Conservation (phyloP, 2,113 vertebrate genomes). For the Pithys albifrons region DNA sequence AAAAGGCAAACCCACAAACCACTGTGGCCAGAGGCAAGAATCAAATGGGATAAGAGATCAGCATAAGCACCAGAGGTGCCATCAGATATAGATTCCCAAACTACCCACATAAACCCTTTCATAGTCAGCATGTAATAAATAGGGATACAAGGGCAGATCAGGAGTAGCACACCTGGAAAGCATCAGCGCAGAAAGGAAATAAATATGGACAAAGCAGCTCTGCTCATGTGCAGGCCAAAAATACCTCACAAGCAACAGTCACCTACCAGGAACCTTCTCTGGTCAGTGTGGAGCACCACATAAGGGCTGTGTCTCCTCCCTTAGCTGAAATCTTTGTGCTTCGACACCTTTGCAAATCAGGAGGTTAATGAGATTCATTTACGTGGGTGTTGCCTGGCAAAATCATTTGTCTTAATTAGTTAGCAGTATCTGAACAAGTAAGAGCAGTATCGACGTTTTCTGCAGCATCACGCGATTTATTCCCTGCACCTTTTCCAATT, state of each 20-base stretch:
- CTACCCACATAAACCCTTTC: background rate
- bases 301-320: background rate
- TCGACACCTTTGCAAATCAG: background rate
- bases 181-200: background rate
- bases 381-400: background rate
- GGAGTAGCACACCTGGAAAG: background rate
- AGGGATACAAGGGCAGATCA: background rate
- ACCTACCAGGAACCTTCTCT: background rate
- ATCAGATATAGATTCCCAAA: background rate
- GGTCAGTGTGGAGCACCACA: fast-evolving
- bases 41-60: background rate
- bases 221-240: background rate
- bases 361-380: background rate
- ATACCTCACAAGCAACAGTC: background rate
- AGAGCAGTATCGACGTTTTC: background rate
- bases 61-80: background rate
- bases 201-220: background rate
- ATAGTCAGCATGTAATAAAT: background rate
- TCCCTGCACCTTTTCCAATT: background rate
- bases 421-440: background rate
- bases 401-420: background rate
- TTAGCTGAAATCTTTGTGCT: background rate
- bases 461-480: background rate
- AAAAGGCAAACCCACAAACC: background rate
- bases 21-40: background rate